Percentiles rank a stretch among this genome's conserved stretches.
phyloP scores from a whole-genome alignment of 2,797 vertebrate genomes.

The Crenuchus spilurus region DNA sequence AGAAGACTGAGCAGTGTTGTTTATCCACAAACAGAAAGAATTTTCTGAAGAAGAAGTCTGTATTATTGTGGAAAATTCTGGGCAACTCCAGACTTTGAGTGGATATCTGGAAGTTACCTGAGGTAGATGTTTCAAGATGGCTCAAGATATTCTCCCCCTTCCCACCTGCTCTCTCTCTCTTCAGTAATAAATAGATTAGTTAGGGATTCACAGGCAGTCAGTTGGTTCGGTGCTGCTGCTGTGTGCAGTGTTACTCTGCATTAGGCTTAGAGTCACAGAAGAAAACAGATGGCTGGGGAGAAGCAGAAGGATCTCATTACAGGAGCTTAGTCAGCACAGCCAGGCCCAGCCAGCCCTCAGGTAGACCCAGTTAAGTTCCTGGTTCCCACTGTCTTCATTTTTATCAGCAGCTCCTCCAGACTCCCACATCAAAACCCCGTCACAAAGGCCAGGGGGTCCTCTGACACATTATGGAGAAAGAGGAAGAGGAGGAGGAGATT shows the following conservation, averaged over 20 bases:
- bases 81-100: too few species aligned
- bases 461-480: conserved; percentile 74
- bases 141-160: conserved; percentile 12
- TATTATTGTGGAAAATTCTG: too few species aligned
- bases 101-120: background rate
- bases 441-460: background rate
- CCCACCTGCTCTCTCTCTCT: background rate
- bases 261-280: conserved; percentile 41
- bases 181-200: conserved; percentile 42
- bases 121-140: conserved; percentile 13
- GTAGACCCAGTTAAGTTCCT: background rate
- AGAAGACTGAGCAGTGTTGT: too few species aligned
- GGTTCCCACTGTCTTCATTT: background rate
- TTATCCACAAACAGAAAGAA: too few species aligned
- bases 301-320: conserved; percentile 52
- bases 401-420: background rate
- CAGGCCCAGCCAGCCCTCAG: background rate
- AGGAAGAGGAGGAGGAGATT: conserved; percentile 84
- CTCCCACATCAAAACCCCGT: background rate
- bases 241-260: background rate
- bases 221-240: background rate
- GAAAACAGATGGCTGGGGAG: conserved; percentile 50
- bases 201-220: conserved; percentile 21
- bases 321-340: conserved; percentile 29
- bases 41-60: too few species aligned